Evolutionary conservation across 2,797 vertebrate genomes (phyloP), one percentile per base, ranked within the genome.

Genomic region (Falco cherrug): DNA sequence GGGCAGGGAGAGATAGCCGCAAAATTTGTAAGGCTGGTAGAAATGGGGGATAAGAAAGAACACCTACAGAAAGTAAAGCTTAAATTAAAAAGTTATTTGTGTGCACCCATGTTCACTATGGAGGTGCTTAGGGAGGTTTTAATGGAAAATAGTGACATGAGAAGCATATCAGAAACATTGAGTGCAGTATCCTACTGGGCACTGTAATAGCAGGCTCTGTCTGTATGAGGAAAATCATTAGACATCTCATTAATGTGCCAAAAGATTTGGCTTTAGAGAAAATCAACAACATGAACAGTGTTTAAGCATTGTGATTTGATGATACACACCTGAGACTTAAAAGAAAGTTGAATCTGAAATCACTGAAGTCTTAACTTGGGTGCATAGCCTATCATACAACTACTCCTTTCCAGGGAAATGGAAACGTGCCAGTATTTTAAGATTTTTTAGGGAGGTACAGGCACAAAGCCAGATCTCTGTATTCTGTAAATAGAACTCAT

Each of bases 291-390:
- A 26, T 13, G 25, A 64, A 45, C 14, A 53, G 19, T 29, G 9
- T 75, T 53, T 33, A n/a, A 69, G 37, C 91, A 43, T n/a, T 8
- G 4, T 53, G 35, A 53, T 73, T 64, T 76, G 81, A 14, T 61
- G 31, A 21, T 70, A 16, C 0, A 39, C 5, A 39, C 33, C 33
- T 50, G 59, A 71, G 22, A 19, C 48, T 25, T 60, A 26, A 69
- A 56, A 63, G 16, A 41, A 68, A 57, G 67, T 75, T 41, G 5
- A 68, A 71, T 50, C 15, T 75, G 39, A 76, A 90, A 59, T 59
- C 2, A 2, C 11, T 31, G 16, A 68, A 79, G 33, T 51, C 35
- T 79, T 59, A 71, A 25, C 33, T 60, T 0, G 0, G 5, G 2
- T 71, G 22, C 24, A 8, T 48, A 82, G 39, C 15, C 39, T 63